These are phyloP conservation scores for Ophion ellenae DNA, from an alignment of 2,888 invertebrate species.

Conservation along the genomic window DNA sequence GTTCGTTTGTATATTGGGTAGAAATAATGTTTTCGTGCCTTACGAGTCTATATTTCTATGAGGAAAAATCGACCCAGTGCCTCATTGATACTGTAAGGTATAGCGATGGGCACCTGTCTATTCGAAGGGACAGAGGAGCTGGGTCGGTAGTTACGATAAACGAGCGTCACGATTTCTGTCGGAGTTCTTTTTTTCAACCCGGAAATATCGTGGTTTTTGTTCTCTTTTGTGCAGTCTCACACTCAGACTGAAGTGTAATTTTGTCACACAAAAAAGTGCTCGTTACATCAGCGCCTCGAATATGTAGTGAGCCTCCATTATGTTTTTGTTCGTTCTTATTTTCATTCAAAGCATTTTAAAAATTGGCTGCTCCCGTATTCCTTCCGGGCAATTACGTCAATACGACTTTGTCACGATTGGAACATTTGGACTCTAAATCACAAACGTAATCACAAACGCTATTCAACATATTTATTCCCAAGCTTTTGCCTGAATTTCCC, in stretches of 20 bases:
- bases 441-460: not conserved
- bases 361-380: not conserved
- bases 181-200: constrained; percentile 24
- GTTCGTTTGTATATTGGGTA: too few species aligned
- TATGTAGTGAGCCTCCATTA: not conserved
- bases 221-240: not conserved
- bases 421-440: not conserved
- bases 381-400: not conserved
- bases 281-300: not conserved
- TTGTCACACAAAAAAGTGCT: constrained; percentile 1
- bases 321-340: not conserved
- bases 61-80: not conserved
- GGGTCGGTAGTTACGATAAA: constrained; percentile 68
- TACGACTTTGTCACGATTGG: not conserved
- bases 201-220: constrained; percentile 13
- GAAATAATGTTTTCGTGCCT: too few species aligned
- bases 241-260: constrained; percentile 11
- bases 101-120: constrained; percentile 31
- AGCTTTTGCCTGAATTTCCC: too few species aligned
- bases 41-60: not conserved
- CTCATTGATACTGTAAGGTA: constrained; percentile 5
- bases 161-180: constrained; percentile 45
- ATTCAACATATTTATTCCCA: not conserved
- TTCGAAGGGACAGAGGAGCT: constrained; percentile 42
- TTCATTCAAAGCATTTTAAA: not conserved